Evolutionary conservation across 2,797 vertebrate species (phyloP).

Genomic region (Lacerta viridis): DNA sequence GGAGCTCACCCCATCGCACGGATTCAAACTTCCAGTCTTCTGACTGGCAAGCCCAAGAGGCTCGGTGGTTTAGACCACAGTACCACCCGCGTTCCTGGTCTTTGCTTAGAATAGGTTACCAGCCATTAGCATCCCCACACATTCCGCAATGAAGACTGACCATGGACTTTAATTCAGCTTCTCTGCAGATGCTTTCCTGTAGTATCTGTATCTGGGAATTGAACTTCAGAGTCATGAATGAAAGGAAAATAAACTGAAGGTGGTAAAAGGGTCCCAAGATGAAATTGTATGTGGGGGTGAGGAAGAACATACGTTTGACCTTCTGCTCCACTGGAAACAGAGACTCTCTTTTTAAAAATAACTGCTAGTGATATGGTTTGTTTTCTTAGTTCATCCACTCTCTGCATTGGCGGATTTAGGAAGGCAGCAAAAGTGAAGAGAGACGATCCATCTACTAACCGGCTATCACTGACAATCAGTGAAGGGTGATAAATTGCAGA

Average conservation of each 20-base stretch:
- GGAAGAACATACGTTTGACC: constrained; percentile 22
- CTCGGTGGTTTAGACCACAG: too few relatives aligned
- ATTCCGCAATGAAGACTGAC: background rate
- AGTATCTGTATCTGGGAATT: too few relatives aligned
- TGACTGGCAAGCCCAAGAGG: too few relatives aligned
- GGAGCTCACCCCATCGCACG: too few relatives aligned
- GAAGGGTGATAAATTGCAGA: constrained; percentile 61
- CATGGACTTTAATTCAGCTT: background rate
- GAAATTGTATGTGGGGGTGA: constrained; percentile 14
- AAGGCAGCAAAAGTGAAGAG: constrained; percentile 54
- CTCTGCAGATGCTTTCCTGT: background rate
- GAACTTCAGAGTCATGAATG: background rate
- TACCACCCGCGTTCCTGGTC: too few relatives aligned
- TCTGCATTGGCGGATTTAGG: constrained; percentile 48
- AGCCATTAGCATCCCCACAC: too few relatives aligned
- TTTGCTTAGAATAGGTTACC: too few relatives aligned
- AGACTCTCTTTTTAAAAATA: constrained; percentile 57
- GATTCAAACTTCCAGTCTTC: too few relatives aligned
- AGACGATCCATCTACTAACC: constrained; percentile 60
- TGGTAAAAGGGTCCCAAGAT: background rate
- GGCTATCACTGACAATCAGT: constrained; percentile 56
- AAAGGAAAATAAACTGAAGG: background rate
- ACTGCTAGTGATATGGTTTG: constrained; percentile 48
- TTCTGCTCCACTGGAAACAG: constrained; percentile 30
- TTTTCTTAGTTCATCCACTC: constrained; percentile 50